Conservation (phyloP, 2,113 vertebrate genomes). For the rat (Rattus norvegicus) region GRCr8 NC_086031.1:22364001-22364500, state of each 20-base stretch:
- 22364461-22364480: neutral
- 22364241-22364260: neutral
- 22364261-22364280: conserved; percentile 39
- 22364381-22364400: neutral
- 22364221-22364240: neutral
- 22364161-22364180: neutral
- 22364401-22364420: neutral
- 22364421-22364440: neutral
- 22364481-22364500: neutral
- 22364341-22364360: neutral
- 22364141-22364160: neutral
- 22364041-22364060: too few relatives aligned
- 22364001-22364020: neutral
- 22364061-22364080: too few relatives aligned
- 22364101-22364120: too few relatives aligned
- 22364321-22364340: neutral
- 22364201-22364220: neutral
- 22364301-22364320: conserved; percentile 11
- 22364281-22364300: neutral
- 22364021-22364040: neutral
- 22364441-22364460: neutral
- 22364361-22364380: neutral
- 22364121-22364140: neutral
- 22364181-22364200: neutral
- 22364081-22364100: too few relatives aligned